These are phyloP conservation scores for Cygnus olor DNA, from an alignment of 2,797 vertebrate species.

Conservation along the genomic window DNA sequence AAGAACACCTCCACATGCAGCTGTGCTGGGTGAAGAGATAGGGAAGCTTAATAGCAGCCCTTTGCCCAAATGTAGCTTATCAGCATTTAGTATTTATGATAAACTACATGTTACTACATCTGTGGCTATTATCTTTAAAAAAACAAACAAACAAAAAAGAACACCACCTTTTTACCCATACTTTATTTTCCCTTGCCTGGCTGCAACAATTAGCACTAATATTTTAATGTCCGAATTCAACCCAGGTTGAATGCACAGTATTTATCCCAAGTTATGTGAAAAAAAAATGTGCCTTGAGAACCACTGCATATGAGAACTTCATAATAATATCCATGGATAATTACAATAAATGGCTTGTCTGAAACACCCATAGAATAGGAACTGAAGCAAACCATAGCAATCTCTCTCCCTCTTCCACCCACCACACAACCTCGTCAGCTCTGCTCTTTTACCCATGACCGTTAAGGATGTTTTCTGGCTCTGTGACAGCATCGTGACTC, in stretches of 20 bases:
- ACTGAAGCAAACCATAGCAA: slow-evolving; percentile 22
- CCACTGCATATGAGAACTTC: slow-evolving; percentile 56
- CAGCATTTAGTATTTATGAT: background rate
- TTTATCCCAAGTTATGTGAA: background rate
- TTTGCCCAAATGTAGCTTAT: background rate
- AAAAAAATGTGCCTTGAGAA: slow-evolving; percentile 20
- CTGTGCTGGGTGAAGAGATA: background rate
- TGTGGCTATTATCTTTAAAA: background rate
- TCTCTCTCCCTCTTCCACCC: slow-evolving; percentile 55
- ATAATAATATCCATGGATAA: slow-evolving; percentile 60
- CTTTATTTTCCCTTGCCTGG: background rate
- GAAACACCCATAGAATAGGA: slow-evolving; percentile 58
- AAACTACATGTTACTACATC: background rate
- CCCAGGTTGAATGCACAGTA: background rate
- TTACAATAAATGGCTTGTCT: slow-evolving; percentile 60
- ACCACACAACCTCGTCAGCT: slow-evolving; percentile 50
- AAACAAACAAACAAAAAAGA: too few relatives aligned
- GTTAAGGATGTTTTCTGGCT: slow-evolving; percentile 80
- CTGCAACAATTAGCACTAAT: background rate
- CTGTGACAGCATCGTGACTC: slow-evolving; percentile 80
- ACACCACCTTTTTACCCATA: background rate
- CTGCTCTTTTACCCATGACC: slow-evolving; percentile 78
- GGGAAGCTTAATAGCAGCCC: background rate
- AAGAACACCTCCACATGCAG: background rate
- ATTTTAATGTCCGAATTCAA: background rate